Evolutionary conservation across 2,888 invertebrate species (phyloP).

Genomic region (Caenorhabditis sp.): DNA sequence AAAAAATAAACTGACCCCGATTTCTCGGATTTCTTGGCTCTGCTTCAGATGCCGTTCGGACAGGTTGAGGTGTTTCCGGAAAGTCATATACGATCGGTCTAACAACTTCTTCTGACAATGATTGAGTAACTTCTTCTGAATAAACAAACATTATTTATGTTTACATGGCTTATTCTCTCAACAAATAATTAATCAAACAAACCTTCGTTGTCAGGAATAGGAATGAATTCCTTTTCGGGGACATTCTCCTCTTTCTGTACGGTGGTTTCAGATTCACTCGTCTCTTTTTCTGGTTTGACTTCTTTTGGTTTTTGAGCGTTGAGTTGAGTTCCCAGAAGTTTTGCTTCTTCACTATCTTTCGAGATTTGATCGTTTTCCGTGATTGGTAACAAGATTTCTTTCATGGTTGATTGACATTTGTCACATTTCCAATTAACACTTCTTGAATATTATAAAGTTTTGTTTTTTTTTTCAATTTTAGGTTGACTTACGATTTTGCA

Average conservation of each 20-base stretch:
- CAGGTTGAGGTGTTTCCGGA: too few species aligned
- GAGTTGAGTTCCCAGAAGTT: conserved; percentile 30
- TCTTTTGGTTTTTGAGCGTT: conserved; percentile 2
- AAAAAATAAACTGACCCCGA: neutral
- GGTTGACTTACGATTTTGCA: conserved; percentile 79
- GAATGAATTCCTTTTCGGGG: too few species aligned
- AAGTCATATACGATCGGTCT: neutral
- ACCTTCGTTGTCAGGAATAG: too few species aligned
- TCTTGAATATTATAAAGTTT: conserved; percentile 27
- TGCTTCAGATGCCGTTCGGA: too few species aligned
- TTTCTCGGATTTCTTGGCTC: neutral
- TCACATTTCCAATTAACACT: conserved; percentile 51
- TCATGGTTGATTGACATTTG: conserved; percentile 49
- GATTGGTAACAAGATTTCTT: conserved; percentile 40
- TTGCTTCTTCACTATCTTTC: conserved; percentile 34
- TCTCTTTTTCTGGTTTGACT: neutral
- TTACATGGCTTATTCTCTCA: too few species aligned
- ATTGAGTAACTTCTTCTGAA: neutral
- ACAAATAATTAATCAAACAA: too few species aligned
- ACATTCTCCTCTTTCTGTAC: neutral
- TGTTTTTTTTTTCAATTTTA: too few species aligned
- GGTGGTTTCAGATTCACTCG: neutral
- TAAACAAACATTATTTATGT: too few species aligned
- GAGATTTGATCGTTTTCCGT: conserved; percentile 35
- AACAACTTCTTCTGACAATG: neutral